Conservation (phyloP, 2,113 vertebrate species). For the Pomatostomus ruficeps region DNA sequence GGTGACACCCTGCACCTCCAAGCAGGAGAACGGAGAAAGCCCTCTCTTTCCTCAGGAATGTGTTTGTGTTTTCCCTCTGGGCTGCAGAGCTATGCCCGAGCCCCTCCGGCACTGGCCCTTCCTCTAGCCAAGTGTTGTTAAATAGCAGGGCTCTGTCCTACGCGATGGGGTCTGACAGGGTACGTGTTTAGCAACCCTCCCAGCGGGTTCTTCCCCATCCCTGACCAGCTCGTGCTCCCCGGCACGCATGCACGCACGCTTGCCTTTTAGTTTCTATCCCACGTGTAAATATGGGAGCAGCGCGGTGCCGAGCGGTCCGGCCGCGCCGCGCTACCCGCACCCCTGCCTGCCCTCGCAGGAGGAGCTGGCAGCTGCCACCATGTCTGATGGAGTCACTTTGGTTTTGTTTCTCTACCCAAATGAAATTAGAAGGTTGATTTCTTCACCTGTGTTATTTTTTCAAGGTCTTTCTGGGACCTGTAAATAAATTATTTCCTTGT, state of each 20-base stretch:
- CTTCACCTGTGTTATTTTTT: slow-evolving; percentile 39
- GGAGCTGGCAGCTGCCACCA: neutral
- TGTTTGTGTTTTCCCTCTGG: neutral
- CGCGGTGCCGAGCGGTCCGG: neutral
- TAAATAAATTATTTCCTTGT: slow-evolving; percentile 68
- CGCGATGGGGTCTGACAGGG: slow-evolving; percentile 36
- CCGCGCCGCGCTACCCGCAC: neutral
- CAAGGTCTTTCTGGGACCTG: slow-evolving; percentile 57
- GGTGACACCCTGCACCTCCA: neutral
- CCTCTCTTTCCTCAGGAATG: slow-evolving; percentile 59
- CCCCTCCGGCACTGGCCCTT: neutral
- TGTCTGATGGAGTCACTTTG: neutral
- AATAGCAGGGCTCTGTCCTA: slow-evolving; percentile 29
- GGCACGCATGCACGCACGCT: neutral
- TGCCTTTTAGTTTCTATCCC: neutral
- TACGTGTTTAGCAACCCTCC: neutral
- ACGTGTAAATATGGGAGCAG: neutral
- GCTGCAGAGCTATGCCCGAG: neutral
- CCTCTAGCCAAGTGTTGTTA: slow-evolving; percentile 38
- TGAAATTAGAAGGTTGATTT: slow-evolving; percentile 40
- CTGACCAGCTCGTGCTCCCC: neutral
- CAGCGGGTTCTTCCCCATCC: neutral
- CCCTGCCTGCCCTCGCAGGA: neutral
- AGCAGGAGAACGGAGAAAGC: neutral
- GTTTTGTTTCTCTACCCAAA: slow-evolving; percentile 18